phyloP scores from a whole-genome alignment of 1,140 invertebrate genomes.

The Meloidogyne floridensis region DNA sequence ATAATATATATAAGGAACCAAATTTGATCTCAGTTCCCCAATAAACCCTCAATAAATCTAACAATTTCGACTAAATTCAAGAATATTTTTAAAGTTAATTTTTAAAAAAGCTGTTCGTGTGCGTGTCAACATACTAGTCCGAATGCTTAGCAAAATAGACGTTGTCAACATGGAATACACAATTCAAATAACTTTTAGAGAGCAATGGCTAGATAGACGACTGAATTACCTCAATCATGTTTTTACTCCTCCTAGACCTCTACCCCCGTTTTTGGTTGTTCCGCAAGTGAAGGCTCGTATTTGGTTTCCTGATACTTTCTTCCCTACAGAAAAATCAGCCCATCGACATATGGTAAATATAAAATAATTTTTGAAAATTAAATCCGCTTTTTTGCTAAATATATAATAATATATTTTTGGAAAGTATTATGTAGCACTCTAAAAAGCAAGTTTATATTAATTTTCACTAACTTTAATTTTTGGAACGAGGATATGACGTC shows the following conservation, averaged over 20 bases:
- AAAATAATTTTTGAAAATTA: neutral
- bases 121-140: constrained; percentile 83
- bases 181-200: constrained; percentile 83
- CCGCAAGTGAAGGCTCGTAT: constrained; percentile 83
- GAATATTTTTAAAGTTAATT: too few species aligned
- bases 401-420: neutral
- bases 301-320: constrained; percentile 95
- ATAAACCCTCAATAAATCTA: too few species aligned
- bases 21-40: too few species aligned
- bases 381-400: neutral
- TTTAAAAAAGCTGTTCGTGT: constrained; percentile 37
- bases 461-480: too few species aligned
- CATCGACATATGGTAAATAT: constrained; percentile 47
- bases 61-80: too few species aligned
- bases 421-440: too few species aligned
- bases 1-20: too few species aligned
- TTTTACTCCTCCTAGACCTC: constrained; percentile 10
- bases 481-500: too few species aligned
- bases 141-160: constrained; percentile 95
- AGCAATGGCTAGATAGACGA: constrained; percentile 88
- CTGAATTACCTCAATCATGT: constrained; percentile 80
- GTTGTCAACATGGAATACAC: constrained; percentile 83
- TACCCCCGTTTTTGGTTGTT: constrained; percentile 73
- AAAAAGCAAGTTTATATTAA: too few species aligned
- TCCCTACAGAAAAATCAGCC: constrained; percentile 70